Conservation (phyloP, 2,113 vertebrate genomes). For the Xenotilapia flavipinnis region DNA sequence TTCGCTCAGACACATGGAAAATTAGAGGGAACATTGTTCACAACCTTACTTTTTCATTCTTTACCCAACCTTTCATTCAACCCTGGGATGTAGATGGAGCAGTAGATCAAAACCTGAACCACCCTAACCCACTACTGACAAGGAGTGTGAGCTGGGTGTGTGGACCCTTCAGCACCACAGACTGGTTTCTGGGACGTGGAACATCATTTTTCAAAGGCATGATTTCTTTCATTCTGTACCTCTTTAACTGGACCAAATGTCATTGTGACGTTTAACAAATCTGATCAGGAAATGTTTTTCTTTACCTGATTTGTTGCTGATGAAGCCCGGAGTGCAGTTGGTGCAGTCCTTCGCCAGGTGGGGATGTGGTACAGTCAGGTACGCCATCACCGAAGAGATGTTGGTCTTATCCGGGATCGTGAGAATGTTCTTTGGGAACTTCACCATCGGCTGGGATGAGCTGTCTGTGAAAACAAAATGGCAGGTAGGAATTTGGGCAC, state of each 20-base stretch:
- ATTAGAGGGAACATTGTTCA: too few relatives aligned
- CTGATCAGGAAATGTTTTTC: background rate
- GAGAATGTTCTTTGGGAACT: conserved; percentile 84
- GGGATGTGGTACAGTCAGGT: conserved; percentile 82
- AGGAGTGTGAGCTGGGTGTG: background rate
- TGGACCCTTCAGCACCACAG: background rate
- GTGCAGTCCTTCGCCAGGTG: conserved; percentile 78
- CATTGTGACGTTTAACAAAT: background rate
- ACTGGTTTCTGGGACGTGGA: background rate
- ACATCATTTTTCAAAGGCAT: background rate
- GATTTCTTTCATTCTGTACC: background rate
- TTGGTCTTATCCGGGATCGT: conserved; percentile 72
- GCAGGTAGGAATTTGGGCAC: background rate
- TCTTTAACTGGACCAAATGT: background rate
- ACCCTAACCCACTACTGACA: background rate
- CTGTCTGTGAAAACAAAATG: conserved; percentile 70
- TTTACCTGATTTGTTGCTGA: conserved; percentile 81
- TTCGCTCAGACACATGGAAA: too few relatives aligned
- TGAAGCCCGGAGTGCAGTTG: conserved; percentile 79
- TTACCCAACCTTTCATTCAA: background rate
- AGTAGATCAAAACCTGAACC: background rate
- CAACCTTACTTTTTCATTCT: background rate
- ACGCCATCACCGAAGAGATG: conserved; percentile 80
- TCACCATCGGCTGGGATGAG: conserved; percentile 82
- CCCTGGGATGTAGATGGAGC: too few relatives aligned